A percentile compares a stretch with the other conserved stretches of the same genome.
These are phyloP conservation scores for Erannis defoliaria DNA, from an alignment of 2,888 invertebrate genomes.

Conservation along the genomic window DNA sequence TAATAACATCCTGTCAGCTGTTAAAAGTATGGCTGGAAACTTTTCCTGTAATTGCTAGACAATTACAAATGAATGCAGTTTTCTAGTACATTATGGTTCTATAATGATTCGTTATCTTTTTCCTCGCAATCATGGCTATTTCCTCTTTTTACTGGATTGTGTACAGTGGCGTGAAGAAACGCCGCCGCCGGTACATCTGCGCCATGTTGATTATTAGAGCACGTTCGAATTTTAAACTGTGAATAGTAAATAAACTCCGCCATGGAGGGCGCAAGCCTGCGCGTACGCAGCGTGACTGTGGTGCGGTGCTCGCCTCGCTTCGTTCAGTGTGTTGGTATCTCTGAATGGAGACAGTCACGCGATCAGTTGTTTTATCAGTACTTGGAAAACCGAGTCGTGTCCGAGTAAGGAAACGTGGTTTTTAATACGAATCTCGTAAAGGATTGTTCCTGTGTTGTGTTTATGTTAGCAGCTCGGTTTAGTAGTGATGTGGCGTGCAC, in stretches of 20 bases:
- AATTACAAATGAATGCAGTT: constrained; percentile 43
- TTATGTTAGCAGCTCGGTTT: constrained; percentile 57
- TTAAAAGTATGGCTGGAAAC: constrained; percentile 18
- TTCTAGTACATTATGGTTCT: constrained; percentile 36
- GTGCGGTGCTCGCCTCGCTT: constrained; percentile 48
- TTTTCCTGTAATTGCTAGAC: constrained; percentile 22
- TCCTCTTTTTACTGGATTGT: constrained; percentile 49
- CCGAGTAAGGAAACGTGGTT: constrained; percentile 58
- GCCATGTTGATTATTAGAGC: constrained; percentile 78
- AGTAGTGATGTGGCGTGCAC: constrained; percentile 62
- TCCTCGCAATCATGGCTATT: constrained; percentile 41
- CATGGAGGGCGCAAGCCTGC: constrained; percentile 71
- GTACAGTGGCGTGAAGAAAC: constrained; percentile 55
- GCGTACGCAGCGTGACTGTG: constrained; percentile 63
- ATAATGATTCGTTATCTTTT: constrained; percentile 47
- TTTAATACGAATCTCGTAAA: constrained; percentile 48
- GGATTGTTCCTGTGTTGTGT: constrained; percentile 54
- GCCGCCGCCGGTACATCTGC: constrained; percentile 58
- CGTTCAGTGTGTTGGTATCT: constrained; percentile 75
- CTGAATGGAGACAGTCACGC: constrained; percentile 79
- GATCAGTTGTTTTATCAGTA: constrained; percentile 54
- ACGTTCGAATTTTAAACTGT: constrained; percentile 79
- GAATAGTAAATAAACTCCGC: constrained; percentile 83
- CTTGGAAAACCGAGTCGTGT: constrained; percentile 57
- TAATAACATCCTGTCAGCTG: constrained; percentile 22